Percentiles rank a stretch among this genome's conserved stretches.
Evolutionary conservation across 1,140 invertebrate species (phyloP).

Genomic region (Streblospio benedicti): DNA sequence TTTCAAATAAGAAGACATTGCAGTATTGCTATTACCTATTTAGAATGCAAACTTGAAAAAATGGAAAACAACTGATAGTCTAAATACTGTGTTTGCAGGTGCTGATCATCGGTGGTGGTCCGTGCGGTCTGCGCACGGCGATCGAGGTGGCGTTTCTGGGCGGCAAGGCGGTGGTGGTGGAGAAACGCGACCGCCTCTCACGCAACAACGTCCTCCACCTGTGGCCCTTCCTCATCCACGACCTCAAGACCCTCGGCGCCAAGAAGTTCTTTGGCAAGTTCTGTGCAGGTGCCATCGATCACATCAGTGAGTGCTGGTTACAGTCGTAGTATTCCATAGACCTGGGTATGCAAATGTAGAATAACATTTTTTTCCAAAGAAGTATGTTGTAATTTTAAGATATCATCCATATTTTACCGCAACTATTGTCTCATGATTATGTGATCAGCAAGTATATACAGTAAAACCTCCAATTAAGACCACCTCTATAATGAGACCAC

Average conservation of each 20-base stretch:
- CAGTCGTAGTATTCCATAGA: too few relatives aligned
- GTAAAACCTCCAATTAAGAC: too few relatives aligned
- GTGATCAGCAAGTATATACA: too few relatives aligned
- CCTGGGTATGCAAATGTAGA: too few relatives aligned
- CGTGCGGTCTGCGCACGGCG: slow-evolving; percentile 86
- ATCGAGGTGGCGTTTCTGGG: slow-evolving; percentile 95
- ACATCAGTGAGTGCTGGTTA: slow-evolving; percentile 67
- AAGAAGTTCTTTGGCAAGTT: slow-evolving; percentile 99
- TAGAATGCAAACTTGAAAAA: too few relatives aligned
- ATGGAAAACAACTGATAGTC: not conserved
- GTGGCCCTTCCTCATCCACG: slow-evolving; percentile 97
- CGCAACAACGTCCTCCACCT: slow-evolving; percentile 96
- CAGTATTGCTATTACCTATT: not conserved
- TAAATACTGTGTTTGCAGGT: slow-evolving; percentile 28
- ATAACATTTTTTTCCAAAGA: too few relatives aligned
- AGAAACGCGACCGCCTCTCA: slow-evolving; percentile 46
- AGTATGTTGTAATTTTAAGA: too few relatives aligned
- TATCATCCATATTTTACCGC: too few relatives aligned
- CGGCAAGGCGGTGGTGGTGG: slow-evolving; percentile 57
- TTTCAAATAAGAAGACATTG: not conserved
- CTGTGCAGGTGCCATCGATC: slow-evolving; percentile 95
- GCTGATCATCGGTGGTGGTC: slow-evolving; percentile 87
- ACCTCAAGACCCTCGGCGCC: slow-evolving; percentile 83
- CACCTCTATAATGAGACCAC: too few relatives aligned
- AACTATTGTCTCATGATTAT: too few relatives aligned